These are phyloP conservation scores for Tetragonula carbonaria DNA, from an alignment of 2,888 invertebrate genomes.

Conservation along the genomic window DNA sequence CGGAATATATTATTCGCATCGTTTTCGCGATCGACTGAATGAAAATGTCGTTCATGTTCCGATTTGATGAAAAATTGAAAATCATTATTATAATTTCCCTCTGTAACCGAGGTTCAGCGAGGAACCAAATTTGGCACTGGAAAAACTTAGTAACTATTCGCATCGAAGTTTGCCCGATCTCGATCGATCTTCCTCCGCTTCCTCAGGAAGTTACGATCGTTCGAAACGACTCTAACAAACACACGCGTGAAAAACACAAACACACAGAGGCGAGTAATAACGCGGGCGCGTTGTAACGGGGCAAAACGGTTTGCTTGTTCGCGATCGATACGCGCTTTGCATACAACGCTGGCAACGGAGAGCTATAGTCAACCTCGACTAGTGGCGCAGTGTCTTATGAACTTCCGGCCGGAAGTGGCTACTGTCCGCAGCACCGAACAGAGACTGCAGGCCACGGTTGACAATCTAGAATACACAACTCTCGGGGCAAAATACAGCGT, in stretches of 20 bases:
- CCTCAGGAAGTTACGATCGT: neutral
- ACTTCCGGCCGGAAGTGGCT: conserved; percentile 67
- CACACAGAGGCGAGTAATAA: conserved; percentile 25
- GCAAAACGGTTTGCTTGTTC: conserved; percentile 9
- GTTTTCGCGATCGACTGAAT: no score
- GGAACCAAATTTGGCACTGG: no score
- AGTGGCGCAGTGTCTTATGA: conserved; percentile 58
- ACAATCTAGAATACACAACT: conserved; percentile 13
- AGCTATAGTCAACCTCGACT: conserved; percentile 39
- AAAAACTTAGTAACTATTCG: no score
- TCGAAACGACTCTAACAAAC: neutral
- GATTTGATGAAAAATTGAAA: no score
- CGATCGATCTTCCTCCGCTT: neutral
- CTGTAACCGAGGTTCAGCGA: no score
- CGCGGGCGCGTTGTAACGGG: conserved; percentile 20
- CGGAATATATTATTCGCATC: no score
- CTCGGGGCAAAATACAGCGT: neutral
- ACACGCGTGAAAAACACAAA: conserved; percentile 11
- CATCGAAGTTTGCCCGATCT: neutral
- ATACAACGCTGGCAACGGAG: conserved; percentile 19
- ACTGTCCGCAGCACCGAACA: conserved; percentile 44
- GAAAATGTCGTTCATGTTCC: no score
- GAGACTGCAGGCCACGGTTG: conserved; percentile 10
- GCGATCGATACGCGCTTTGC: conserved; percentile 58
- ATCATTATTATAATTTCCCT: no score